Conservation (phyloP, 2,113 vertebrate genomes). For the Lepidothrix coronata region DNA sequence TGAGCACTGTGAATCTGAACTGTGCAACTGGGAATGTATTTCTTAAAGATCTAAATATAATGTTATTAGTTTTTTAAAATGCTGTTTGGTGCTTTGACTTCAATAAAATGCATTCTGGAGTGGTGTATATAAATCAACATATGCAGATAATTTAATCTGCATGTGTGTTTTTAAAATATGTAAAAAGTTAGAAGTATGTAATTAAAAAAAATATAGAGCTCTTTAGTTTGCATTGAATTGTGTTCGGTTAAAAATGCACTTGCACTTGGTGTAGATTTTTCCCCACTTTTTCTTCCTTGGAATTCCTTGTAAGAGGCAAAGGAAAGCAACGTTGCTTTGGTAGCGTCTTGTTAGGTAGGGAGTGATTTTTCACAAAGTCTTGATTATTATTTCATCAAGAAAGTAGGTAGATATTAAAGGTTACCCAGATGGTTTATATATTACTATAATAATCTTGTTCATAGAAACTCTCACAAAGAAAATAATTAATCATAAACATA, state of each 20-base stretch:
- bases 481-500: slow-evolving; percentile 75
- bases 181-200: neutral
- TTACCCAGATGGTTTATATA: slow-evolving; percentile 63
- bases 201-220: neutral
- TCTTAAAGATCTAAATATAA: slow-evolving; percentile 62
- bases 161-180: neutral
- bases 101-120: slow-evolving; percentile 23
- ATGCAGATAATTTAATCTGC: neutral
- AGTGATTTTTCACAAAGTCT: slow-evolving; percentile 32
- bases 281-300: neutral
- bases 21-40: slow-evolving; percentile 49
- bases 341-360: neutral
- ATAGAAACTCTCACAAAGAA: slow-evolving; percentile 70
- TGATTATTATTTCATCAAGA: slow-evolving; percentile 63
- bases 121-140: neutral
- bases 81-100: slow-evolving; percentile 39
- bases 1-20: slow-evolving; percentile 74
- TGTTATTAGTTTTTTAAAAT: slow-evolving; percentile 51
- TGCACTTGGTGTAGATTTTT: neutral
- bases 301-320: neutral
- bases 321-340: neutral
- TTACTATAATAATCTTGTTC: slow-evolving; percentile 68
- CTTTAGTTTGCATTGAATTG: neutral
- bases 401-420: slow-evolving; percentile 52
- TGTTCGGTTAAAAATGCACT: slow-evolving; percentile 14